Conservation (phyloP, 2,797 vertebrate genomes). For the Eurystomus glaucurus region DNA sequence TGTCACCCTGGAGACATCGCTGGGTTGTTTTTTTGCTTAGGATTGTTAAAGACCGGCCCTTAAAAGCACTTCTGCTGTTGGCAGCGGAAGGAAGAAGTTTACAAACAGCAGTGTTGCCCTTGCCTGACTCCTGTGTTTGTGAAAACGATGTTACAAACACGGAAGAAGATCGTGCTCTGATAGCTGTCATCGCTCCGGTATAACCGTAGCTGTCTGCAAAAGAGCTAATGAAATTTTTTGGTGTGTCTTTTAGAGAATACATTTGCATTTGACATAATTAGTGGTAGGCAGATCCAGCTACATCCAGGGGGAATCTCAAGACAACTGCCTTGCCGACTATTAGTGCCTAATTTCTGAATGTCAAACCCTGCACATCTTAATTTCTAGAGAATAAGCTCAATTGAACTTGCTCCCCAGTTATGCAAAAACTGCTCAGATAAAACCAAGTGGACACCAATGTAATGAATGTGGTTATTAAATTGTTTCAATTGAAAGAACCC, state of each 20-base stretch:
- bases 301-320: conserved; percentile 92
- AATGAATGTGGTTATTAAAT: conserved; percentile 99
- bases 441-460: conserved; percentile 93
- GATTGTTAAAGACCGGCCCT: neutral
- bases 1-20: neutral
- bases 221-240: conserved; percentile 80
- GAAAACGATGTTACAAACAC: conserved; percentile 14
- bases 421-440: conserved; percentile 89
- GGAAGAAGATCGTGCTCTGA: neutral
- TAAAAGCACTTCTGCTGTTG: conserved; percentile 30
- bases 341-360: conserved; percentile 96
- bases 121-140: conserved; percentile 16
- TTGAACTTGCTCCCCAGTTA: conserved; percentile 89
- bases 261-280: conserved; percentile 98
- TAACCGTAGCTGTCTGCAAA: conserved; percentile 73
- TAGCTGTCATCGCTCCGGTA: conserved; percentile 28
- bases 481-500: conserved; percentile 99
- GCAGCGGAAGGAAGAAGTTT: conserved; percentile 12
- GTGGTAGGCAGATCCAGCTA: conserved; percentile 89
- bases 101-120: conserved; percentile 7
- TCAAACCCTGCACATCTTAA: conserved; percentile 96
- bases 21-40: conserved; percentile 19
- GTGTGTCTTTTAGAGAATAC: conserved; percentile 79
- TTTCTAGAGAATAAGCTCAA: conserved; percentile 92
- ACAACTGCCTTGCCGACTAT: conserved; percentile 95